Evolutionary conservation across 2,797 vertebrate species (phyloP).

Genomic region (Petrocephalus schoutedeni): DNA sequence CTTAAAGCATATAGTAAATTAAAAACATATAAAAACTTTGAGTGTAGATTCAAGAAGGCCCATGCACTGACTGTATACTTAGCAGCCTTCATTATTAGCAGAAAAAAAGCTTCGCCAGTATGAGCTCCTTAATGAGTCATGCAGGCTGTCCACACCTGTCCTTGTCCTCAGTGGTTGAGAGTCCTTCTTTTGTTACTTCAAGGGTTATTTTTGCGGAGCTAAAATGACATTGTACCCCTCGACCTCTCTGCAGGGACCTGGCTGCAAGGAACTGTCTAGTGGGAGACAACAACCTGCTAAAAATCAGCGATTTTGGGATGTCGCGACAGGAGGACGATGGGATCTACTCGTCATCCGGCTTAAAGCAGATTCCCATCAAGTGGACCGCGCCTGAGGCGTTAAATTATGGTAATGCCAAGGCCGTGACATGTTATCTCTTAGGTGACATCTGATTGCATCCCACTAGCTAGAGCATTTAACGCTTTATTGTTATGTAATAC

Average conservation of each 20-base stretch:
- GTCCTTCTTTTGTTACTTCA: background rate
- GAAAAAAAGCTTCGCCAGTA: background rate
- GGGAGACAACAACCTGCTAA: constrained; percentile 79
- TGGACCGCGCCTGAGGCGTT: constrained; percentile 97
- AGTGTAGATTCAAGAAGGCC: background rate
- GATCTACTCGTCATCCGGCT: constrained; percentile 90
- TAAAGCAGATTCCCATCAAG: constrained; percentile 97
- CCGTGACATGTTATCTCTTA: too few relatives aligned
- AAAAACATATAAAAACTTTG: background rate
- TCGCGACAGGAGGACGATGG: constrained; percentile 95
- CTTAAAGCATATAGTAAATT: background rate
- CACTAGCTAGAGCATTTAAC: background rate
- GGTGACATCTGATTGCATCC: background rate
- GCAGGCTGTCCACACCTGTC: background rate
- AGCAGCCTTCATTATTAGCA: background rate
- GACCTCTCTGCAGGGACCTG: constrained; percentile 73
- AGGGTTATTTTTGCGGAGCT: background rate
- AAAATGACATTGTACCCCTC: background rate
- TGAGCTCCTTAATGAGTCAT: background rate
- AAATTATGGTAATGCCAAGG: constrained; percentile 77
- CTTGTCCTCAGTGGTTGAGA: background rate
- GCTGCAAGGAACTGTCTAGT: constrained; percentile 95
- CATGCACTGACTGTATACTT: background rate
- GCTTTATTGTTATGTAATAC: background rate
- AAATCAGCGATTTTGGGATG: constrained; percentile 99